These are phyloP conservation scores for Drosophila merina DNA, from an alignment of 2,888 invertebrate genomes.

Conservation along the genomic window DNA sequence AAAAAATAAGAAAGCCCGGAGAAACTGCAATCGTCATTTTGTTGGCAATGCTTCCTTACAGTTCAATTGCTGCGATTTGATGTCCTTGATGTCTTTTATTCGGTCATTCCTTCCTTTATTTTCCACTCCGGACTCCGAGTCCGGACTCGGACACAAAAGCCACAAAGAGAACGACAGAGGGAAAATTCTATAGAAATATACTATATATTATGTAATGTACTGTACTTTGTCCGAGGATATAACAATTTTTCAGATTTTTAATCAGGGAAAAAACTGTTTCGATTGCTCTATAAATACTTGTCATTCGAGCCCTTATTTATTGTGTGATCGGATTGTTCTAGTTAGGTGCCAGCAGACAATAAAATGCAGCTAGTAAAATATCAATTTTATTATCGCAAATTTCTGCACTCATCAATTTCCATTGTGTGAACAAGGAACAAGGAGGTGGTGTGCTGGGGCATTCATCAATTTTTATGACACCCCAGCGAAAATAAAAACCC, in stretches of 20 bases:
- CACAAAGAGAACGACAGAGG: too few relatives aligned
- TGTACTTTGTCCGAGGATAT: not conserved
- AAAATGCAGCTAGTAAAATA: constrained; percentile 46
- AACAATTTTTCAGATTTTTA: constrained; percentile 31
- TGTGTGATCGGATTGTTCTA: constrained; percentile 22
- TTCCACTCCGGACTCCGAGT: not conserved
- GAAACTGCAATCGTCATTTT: constrained; percentile 69
- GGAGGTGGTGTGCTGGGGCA: constrained; percentile 27
- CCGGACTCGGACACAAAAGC: constrained; percentile 24
- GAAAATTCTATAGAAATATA: not conserved
- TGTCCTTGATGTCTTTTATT: constrained; percentile 41
- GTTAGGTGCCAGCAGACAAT: constrained; percentile 26
- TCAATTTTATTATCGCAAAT: constrained; percentile 66
- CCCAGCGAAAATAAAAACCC: constrained; percentile 57
- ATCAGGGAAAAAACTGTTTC: constrained; percentile 54
- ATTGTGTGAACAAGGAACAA: constrained; percentile 28
- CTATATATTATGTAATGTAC: not conserved
- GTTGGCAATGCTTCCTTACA: constrained; percentile 65
- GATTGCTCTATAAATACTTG: constrained; percentile 72
- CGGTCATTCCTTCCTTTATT: constrained; percentile 17
- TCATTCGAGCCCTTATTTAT: constrained; percentile 53
- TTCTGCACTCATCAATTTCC: constrained; percentile 62
- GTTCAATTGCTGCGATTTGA: constrained; percentile 61
- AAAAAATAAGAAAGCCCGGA: constrained; percentile 23
- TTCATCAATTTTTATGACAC: constrained; percentile 75